Evolutionary conservation across 2,113 vertebrate species (phyloP), one percentile per base, ranked within the genome.

Genomic region (Mionectes macconnelli): DNA sequence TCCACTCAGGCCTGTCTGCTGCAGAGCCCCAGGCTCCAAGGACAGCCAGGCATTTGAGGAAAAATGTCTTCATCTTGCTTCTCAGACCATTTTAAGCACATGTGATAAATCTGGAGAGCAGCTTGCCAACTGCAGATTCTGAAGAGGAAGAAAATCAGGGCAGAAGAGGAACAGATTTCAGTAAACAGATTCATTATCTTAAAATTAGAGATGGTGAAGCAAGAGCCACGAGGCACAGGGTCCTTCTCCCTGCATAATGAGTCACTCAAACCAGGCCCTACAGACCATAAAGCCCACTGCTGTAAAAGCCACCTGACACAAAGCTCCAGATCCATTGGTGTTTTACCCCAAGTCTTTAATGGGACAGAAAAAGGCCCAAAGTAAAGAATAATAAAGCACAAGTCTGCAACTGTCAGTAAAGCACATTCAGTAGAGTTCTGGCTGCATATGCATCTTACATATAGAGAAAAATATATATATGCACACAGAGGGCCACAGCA

Each of bases 11-110:
- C 56, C 66, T 37, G 55, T 20, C 70, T 76, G 31, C 63, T 64
- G 64, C 57, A 75, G 78, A 92, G 67, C 89, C 45, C 37, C 75
- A 66, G 52, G 92, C 87, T 80, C 59, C 76, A 93, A 84, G 80
- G 73, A 78, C 55, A 90, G 40, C 4, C 68, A 60, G 57, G 31
- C 59, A 68, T 70, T 62, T 76, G 18, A 74, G 75, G 67, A 91
- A 93, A 94, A 93, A 77, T 23, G 7, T 59, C 91, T 92, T 74
- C 7, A 77, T 94, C 90, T 66, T 49, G 47, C 17, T 91, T 57
- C 78, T 93, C 13, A 5, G 87, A 73, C 1, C 0, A 39, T 66
- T 82, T 76, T 35, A 83, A 57, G 66, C 76, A 62, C 24, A 25
- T 21, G 37, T 33, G 68, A 88, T 83, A 76, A 93, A 94, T 88